Conservation (phyloP, 2,888 invertebrate species). For the Epinotia nisella region DNA sequence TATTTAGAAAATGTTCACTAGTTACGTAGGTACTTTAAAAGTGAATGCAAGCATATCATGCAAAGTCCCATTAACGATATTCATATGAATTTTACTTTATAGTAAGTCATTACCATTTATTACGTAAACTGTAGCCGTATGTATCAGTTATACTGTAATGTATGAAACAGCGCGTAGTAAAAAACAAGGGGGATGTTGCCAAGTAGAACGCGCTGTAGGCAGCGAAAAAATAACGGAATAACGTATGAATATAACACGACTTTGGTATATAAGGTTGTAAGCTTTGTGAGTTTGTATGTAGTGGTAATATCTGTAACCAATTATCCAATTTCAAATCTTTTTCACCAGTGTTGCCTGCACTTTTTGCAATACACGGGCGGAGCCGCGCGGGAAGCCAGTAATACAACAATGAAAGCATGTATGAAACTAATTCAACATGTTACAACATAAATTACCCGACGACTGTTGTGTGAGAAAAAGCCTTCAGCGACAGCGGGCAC, state of each 20-base stretch:
- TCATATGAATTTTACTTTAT: neutral
- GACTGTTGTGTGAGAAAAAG: conserved; percentile 5
- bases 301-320: no score
- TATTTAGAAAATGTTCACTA: neutral
- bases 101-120: conserved; percentile 11
- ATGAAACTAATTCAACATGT: neutral
- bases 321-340: no score
- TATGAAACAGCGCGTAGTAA: neutral
- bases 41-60: neutral
- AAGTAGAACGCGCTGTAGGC: conserved; percentile 10
- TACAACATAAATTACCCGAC: conserved; percentile 2
- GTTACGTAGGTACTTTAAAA: neutral
- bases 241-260: neutral
- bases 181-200: conserved; percentile 17
- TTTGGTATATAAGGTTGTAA: neutral
- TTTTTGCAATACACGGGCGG: no score
- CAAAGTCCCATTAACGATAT: neutral
- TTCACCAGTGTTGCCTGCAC: no score
- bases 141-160: conserved; percentile 8
- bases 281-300: no score
- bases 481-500: conserved; percentile 1
- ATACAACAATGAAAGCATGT: no score
- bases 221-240: conserved; percentile 2
- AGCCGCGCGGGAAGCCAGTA: no score
- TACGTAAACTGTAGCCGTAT: conserved; percentile 14